Conservation (phyloP, 2,113 vertebrate species). For the Rhodinocichla rosea region DNA sequence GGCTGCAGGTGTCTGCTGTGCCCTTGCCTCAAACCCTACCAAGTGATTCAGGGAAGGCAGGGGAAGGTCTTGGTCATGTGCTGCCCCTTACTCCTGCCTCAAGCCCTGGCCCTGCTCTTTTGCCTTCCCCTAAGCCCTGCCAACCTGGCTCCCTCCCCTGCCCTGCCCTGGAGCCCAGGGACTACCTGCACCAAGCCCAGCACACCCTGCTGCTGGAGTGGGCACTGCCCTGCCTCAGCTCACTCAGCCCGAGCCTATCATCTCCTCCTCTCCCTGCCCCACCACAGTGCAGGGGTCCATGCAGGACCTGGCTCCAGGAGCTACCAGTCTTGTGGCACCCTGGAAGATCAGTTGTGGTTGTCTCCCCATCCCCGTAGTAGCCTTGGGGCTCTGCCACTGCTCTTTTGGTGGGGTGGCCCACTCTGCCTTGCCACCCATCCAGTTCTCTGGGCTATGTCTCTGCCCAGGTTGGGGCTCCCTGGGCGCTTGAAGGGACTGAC, state of each 20-base stretch:
- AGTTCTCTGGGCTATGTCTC: no score
- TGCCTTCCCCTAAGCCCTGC: background rate
- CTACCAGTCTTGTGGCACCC: background rate
- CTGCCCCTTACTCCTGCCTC: background rate
- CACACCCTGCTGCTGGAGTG: background rate
- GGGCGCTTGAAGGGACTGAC: no score
- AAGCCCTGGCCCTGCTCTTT: background rate
- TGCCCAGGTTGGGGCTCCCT: rapidly evolving
- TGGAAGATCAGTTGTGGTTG: background rate
- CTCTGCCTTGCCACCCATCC: background rate
- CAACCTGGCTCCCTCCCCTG: rapidly evolving
- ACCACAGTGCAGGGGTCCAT: background rate
- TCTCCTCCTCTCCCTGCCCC: background rate
- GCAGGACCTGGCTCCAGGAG: background rate
- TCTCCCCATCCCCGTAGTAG: background rate
- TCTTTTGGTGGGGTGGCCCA: no score
- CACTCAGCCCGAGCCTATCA: background rate
- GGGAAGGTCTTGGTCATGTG: rapidly evolving
- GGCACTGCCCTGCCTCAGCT: background rate
- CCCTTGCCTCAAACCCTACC: background rate
- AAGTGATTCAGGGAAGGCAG: background rate
- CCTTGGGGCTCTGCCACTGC: background rate
- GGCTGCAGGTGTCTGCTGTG: background rate
- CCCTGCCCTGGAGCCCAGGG: rapidly evolving
- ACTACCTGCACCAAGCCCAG: background rate